Percentiles rank a stretch among this genome's conserved stretches.
Conservation (phyloP, 1,140 invertebrate genomes). For the Anastrepha ludens region DNA sequence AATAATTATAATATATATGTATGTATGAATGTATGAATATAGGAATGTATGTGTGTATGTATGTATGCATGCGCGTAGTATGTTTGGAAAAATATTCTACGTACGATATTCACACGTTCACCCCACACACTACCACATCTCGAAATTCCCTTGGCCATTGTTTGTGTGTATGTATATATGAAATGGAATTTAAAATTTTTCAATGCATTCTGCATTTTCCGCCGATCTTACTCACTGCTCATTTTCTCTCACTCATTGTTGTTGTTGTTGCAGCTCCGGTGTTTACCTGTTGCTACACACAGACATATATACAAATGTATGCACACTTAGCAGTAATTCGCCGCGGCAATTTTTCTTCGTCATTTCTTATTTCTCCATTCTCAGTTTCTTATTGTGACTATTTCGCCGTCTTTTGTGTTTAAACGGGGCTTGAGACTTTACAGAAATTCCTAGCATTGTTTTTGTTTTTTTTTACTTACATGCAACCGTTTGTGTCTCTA, state of each 20-base stretch:
- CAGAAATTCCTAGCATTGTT: not conserved
- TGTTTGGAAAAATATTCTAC: not conserved
- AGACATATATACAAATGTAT: no score
- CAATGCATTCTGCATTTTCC: not conserved
- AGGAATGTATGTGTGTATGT: not conserved
- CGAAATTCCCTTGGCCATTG: not conserved
- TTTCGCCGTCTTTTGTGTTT: not conserved
- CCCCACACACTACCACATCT: not conserved
- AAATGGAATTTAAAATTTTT: not conserved
- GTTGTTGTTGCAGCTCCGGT: not conserved
- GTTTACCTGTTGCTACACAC: not conserved
- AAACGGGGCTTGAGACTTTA: not conserved
- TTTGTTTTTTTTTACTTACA: not conserved
- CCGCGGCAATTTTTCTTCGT: conserved; percentile 4
- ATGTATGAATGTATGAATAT: not conserved
- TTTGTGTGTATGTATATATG: not conserved
- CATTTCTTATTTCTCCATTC: not conserved
- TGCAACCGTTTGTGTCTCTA: not conserved
- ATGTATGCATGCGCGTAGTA: not conserved
- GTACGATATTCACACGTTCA: not conserved
- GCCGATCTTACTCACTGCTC: not conserved
- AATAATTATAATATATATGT: not conserved
- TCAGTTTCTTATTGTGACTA: not conserved
- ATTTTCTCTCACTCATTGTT: not conserved
- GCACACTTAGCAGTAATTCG: not conserved